Percentiles rank a stretch among this genome's conserved stretches.
Evolutionary conservation across 2,797 vertebrate genomes (phyloP).

Genomic region (Ptychadena robeensis): DNA sequence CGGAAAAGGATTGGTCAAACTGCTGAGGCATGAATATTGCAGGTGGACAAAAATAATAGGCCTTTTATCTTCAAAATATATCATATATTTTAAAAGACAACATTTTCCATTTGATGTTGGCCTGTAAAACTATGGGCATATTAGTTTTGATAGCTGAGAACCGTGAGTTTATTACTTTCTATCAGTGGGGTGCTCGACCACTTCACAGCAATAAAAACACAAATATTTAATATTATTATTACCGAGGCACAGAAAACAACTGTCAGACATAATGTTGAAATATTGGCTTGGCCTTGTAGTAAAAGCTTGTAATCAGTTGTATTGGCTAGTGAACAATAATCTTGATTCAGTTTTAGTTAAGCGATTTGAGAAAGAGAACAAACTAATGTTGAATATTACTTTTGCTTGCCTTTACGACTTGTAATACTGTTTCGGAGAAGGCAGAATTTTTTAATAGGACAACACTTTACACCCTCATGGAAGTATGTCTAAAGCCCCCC

Average conservation of each 20-base stretch:
- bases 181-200: background rate
- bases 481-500: too few relatives aligned
- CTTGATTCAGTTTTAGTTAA: too few relatives aligned
- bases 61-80: background rate
- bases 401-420: too few relatives aligned
- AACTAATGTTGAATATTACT: too few relatives aligned
- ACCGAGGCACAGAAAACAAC: background rate
- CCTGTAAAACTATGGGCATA: background rate
- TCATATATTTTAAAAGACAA: background rate
- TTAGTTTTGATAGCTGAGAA: background rate
- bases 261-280: background rate
- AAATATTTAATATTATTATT: background rate
- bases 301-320: too few relatives aligned
- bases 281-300: too few relatives aligned
- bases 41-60: background rate
- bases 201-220: background rate
- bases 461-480: too few relatives aligned
- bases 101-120: background rate
- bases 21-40: background rate
- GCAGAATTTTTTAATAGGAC: too few relatives aligned
- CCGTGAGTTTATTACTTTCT: background rate
- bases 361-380: too few relatives aligned
- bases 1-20: background rate
- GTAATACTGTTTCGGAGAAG: too few relatives aligned
- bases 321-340: too few relatives aligned